Conservation (phyloP, 2,888 invertebrate genomes). For the Drosophila kuntzei region DNA sequence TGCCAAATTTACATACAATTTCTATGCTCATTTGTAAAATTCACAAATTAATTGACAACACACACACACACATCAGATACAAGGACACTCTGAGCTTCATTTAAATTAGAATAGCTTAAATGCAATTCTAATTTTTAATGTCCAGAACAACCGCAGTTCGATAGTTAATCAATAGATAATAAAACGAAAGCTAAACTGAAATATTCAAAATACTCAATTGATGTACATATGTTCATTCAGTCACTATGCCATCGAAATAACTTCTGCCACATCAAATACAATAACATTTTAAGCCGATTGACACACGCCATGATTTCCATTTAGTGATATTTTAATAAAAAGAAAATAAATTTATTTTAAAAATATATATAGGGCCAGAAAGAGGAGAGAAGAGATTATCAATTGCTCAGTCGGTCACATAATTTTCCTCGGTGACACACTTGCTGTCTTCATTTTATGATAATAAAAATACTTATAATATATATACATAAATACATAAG, state of each 20-base stretch:
- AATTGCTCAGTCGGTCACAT: slow-evolving; percentile 13
- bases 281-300: slow-evolving; percentile 58
- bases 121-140: slow-evolving; percentile 60
- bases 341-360: neutral
- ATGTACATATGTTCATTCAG: neutral
- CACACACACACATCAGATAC: slow-evolving; percentile 21
- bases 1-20: slow-evolving; percentile 71
- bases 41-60: slow-evolving; percentile 74
- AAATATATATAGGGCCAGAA: neutral
- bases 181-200: slow-evolving; percentile 18
- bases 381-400: neutral
- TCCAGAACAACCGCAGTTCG: slow-evolving; percentile 52
- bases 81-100: slow-evolving; percentile 11
- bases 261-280: neutral
- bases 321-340: slow-evolving; percentile 15
- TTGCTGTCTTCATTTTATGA: neutral
- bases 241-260: neutral
- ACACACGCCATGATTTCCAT: slow-evolving; percentile 54
- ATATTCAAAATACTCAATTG: neutral
- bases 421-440: neutral
- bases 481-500: slow-evolving; percentile 8
- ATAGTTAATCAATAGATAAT: slow-evolving; percentile 60
- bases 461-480: slow-evolving; percentile 5
- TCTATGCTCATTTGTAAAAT: slow-evolving; percentile 75
- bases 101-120: slow-evolving; percentile 39